Evolutionary conservation across 92 coral and sea anemone genomes (phyloP).

Genomic region (Chrysogorgia sp.): DNA sequence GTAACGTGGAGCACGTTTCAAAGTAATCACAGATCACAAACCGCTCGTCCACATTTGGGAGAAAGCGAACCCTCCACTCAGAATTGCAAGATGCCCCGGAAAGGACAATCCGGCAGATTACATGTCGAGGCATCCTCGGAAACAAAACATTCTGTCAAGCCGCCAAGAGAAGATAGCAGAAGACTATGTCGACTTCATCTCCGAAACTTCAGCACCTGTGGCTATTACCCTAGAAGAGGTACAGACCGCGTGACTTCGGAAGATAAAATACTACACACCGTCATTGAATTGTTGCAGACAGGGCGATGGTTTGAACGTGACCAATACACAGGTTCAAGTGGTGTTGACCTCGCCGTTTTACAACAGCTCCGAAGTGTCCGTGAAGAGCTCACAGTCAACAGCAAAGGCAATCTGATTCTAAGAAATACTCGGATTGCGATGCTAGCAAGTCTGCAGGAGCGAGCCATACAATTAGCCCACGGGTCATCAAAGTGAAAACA

Average conservation of each 20-base stretch:
- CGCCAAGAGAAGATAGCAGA: slow-evolving; percentile 6
- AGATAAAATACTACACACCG: slow-evolving; percentile 25
- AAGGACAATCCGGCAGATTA: slow-evolving; percentile 29
- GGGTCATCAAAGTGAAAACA: slow-evolving; percentile 34
- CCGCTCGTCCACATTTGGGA: slow-evolving; percentile 35
- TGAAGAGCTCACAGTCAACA: slow-evolving; percentile 55
- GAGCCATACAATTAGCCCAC: slow-evolving; percentile 41
- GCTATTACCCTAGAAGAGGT: slow-evolving; percentile 33
- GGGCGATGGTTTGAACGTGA: slow-evolving; percentile 21
- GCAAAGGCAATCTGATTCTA: slow-evolving; percentile 34
- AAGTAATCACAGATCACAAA: slow-evolving; percentile 24
- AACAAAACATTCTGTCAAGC: slow-evolving; percentile 8
- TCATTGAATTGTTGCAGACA: not conserved
- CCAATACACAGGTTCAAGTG: not conserved
- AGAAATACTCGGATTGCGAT: slow-evolving; percentile 46
- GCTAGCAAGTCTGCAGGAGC: not conserved
- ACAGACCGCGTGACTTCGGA: slow-evolving; percentile 35
- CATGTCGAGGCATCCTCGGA: slow-evolving; percentile 36
- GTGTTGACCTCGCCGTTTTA: slow-evolving; percentile 24
- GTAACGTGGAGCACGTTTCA: not conserved
- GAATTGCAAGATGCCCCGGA: slow-evolving; percentile 44
- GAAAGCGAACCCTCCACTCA: slow-evolving; percentile 26
- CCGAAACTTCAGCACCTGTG: slow-evolving; percentile 17
- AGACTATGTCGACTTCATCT: slow-evolving; percentile 32
- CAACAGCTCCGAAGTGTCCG: slow-evolving; percentile 36